phyloP scores from a whole-genome alignment of 1,140 invertebrate genomes.

The Neotoxoptera formosana region DNA sequence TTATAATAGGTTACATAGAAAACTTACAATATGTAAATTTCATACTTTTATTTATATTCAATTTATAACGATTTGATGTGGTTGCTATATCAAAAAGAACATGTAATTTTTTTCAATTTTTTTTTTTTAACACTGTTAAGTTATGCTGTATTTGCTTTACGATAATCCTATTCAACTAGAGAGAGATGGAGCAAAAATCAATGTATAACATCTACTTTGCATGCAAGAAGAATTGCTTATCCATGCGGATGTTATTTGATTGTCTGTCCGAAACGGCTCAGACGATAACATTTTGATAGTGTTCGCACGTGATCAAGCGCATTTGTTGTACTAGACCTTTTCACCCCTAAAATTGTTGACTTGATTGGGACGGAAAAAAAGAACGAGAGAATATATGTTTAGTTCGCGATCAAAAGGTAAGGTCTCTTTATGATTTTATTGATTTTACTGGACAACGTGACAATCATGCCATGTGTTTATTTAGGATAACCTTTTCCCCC shows the following conservation, averaged over 20 bases:
- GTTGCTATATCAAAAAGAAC: background rate
- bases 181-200: background rate
- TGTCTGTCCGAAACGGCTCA: constrained; percentile 47
- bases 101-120: background rate
- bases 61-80: background rate
- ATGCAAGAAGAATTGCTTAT: constrained; percentile 39
- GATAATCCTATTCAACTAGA: background rate
- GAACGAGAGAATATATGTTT: background rate
- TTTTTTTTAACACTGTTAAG: background rate
- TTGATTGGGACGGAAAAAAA: constrained; percentile 45
- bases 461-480: constrained; percentile 40
- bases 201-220: constrained; percentile 26
- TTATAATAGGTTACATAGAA: too few species aligned
- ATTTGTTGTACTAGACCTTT: constrained; percentile 51
- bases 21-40: too few species aligned
- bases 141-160: background rate
- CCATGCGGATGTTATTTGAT: constrained; percentile 48
- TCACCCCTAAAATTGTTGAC: constrained; percentile 42
- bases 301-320: constrained; percentile 45
- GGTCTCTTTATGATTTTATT: constrained; percentile 9
- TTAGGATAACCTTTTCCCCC: constrained; percentile 11
- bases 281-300: constrained; percentile 42
- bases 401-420: constrained; percentile 40
- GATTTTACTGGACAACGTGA: constrained; percentile 43
- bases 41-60: background rate